phyloP scores from a whole-genome alignment of 2,888 invertebrate genomes.

The Ischnura elegans region DNA sequence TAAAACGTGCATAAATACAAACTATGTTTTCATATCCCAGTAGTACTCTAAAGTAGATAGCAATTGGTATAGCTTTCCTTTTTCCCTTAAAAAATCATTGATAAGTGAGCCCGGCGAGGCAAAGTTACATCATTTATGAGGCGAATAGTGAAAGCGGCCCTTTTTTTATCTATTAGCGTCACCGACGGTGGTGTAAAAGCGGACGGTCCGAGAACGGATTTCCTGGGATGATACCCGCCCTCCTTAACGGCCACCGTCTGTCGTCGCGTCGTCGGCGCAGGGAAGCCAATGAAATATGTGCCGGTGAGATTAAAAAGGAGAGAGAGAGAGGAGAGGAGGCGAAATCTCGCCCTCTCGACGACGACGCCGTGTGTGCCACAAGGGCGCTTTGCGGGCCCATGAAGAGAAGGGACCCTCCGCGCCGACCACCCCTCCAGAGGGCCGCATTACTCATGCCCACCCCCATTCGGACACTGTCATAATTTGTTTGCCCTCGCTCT shows the following conservation, averaged over 20 bases:
- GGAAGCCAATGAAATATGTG: slow-evolving; percentile 51
- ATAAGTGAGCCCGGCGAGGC: too few species aligned
- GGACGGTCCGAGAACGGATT: too few species aligned
- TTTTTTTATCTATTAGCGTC: too few species aligned
- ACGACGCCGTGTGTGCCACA: background rate
- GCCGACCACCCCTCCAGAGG: background rate
- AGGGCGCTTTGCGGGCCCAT: background rate
- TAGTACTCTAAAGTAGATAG: too few species aligned
- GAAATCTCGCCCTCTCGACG: slow-evolving; percentile 45
- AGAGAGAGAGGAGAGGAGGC: background rate
- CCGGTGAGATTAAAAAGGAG: slow-evolving; percentile 47
- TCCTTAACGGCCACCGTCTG: background rate
- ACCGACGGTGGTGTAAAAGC: too few species aligned
- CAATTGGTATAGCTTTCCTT: too few species aligned
- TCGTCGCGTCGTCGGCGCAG: background rate
- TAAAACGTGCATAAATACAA: too few species aligned
- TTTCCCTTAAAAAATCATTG: too few species aligned
- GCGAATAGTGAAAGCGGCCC: too few species aligned
- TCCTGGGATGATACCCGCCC: too few species aligned
- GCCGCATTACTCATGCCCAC: slow-evolving; percentile 45
- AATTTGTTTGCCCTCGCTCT: slow-evolving; percentile 52
- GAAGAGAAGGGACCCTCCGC: background rate
- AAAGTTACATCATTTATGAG: too few species aligned
- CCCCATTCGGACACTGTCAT: slow-evolving; percentile 56
- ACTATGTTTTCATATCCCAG: too few species aligned